Conservation (phyloP, 2,797 vertebrate species). For the Meriones psammophilus region DNA sequence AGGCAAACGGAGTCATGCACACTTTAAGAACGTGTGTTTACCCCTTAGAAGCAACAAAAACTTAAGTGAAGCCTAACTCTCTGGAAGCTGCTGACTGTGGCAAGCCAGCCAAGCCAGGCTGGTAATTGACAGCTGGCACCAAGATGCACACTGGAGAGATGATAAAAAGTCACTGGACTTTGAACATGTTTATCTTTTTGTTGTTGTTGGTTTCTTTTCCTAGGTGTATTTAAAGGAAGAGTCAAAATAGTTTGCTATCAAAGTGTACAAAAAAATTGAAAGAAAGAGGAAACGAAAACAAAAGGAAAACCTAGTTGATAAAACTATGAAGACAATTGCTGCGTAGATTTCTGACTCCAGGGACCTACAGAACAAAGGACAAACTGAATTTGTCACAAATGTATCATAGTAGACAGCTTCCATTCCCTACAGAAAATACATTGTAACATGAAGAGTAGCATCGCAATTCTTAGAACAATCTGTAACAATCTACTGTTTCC, state of each 20-base stretch:
- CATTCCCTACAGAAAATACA: background rate
- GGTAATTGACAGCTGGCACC: background rate
- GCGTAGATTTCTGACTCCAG: background rate
- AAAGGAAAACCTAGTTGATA: background rate
- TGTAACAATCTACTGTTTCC: background rate
- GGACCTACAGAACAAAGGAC: background rate
- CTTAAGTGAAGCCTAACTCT: background rate
- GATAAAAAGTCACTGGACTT: background rate
- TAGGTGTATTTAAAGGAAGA: background rate
- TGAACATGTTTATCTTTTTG: background rate
- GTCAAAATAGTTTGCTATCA: background rate
- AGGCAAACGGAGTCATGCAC: background rate
- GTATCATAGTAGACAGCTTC: background rate
- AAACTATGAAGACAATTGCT: background rate
- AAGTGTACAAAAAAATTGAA: background rate
- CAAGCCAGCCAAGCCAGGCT: background rate
- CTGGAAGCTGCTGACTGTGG: background rate
- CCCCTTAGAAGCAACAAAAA: background rate
- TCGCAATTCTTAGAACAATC: background rate
- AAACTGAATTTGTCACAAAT: conserved; percentile 13
- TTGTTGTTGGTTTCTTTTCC: background rate
- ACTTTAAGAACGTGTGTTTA: background rate
- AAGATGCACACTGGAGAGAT: background rate
- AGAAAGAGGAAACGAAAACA: background rate
- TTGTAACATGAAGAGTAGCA: background rate